Conservation (phyloP, 2,888 invertebrate genomes). For the Neoscelio sp. region DNA sequence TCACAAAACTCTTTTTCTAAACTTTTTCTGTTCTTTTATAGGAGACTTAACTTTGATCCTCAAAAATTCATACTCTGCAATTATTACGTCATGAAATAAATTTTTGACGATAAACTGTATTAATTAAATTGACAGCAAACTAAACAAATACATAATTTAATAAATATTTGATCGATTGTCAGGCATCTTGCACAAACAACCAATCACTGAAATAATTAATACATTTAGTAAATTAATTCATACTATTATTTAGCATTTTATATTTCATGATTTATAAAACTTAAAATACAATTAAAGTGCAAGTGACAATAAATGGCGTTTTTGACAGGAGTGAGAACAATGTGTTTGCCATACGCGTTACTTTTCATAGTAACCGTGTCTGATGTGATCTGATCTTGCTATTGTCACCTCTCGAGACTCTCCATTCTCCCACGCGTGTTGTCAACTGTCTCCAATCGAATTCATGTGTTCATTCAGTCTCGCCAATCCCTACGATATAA, state of each 20-base stretch:
- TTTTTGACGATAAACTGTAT: conserved; percentile 9
- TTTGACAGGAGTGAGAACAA: conserved; percentile 46
- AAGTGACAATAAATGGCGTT: conserved; percentile 15
- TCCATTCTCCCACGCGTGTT: conserved; percentile 79
- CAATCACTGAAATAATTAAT: conserved; percentile 18
- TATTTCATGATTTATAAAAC: conserved; percentile 6
- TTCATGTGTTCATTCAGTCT: conserved; percentile 64
- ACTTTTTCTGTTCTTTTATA: conserved; percentile 78
- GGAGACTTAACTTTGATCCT: conserved; percentile 76
- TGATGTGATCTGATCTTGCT: conserved; percentile 60
- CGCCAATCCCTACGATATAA: conserved; percentile 60
- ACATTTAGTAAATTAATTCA: background rate
- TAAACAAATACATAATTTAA: no score
- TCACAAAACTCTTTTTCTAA: conserved; percentile 71
- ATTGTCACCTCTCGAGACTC: conserved; percentile 73
- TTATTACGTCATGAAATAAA: conserved; percentile 23
- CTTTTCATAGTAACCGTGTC: conserved; percentile 58
- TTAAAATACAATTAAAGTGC: conserved; percentile 2
- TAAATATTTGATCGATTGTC: no score
- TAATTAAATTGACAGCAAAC: background rate
- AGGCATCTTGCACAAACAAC: no score
- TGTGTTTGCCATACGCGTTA: conserved; percentile 41
- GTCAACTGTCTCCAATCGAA: conserved; percentile 68
- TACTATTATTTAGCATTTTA: background rate
- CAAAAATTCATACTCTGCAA: conserved; percentile 75